Percentiles rank a stretch among this genome's conserved stretches.
These are phyloP conservation scores for Coremacera marginata DNA, from an alignment of 2,888 invertebrate species.

Conservation along the genomic window DNA sequence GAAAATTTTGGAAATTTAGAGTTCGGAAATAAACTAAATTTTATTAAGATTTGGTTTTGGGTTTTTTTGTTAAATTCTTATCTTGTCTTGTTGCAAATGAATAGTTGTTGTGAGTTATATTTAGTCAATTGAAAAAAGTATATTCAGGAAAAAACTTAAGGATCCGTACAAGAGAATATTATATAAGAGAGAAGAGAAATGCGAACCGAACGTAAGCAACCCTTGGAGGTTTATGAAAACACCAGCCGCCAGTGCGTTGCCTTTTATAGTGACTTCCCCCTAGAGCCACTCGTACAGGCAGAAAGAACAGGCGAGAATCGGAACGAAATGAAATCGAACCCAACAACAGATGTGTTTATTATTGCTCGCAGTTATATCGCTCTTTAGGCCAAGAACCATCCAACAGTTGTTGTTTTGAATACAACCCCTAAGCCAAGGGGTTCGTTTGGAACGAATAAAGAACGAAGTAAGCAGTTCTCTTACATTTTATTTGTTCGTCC, in stretches of 20 bases:
- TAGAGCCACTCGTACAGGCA: conserved; percentile 36
- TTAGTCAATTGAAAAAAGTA: conserved; percentile 49
- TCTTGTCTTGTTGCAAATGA: conserved; percentile 32
- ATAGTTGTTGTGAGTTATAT: conserved; percentile 46
- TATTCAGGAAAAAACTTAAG: conserved; percentile 65
- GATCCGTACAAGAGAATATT: conserved; percentile 67
- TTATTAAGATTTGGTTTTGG: conserved; percentile 31
- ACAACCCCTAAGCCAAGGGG: background rate
- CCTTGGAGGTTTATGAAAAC: conserved; percentile 70
- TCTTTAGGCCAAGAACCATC: background rate
- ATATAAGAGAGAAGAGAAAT: conserved; percentile 71
- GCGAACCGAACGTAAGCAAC: conserved; percentile 71
- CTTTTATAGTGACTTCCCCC: conserved; percentile 63
- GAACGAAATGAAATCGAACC: conserved; percentile 20
- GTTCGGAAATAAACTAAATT: conserved; percentile 34
- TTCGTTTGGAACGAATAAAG: conserved; percentile 11
- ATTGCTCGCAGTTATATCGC: background rate
- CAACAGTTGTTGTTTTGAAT: background rate
- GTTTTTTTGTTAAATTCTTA: conserved; percentile 44
- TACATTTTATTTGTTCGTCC: conserved; percentile 22
- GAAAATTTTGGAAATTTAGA: conserved; percentile 41
- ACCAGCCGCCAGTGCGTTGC: conserved; percentile 61
- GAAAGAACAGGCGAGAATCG: conserved; percentile 41
- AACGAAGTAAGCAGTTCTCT: background rate
- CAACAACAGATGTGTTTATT: conserved; percentile 9